Base-by-base conservation (phyloP, 2,797 vertebrate genomes). In the Syncerus caffer region DNA sequence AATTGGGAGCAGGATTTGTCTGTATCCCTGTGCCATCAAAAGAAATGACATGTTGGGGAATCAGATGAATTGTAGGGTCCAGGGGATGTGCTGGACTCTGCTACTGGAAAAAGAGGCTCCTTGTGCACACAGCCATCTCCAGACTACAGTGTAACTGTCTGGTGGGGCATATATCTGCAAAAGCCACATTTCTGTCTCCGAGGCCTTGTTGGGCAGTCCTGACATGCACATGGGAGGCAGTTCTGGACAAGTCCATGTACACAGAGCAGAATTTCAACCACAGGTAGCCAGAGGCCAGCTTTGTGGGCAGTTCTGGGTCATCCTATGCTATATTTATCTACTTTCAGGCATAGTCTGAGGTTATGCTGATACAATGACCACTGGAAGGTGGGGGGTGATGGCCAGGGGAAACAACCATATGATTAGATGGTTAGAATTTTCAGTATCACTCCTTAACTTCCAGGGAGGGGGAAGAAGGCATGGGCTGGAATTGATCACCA, bases 1-100 rank as follows among this genome's bases (percentile, higher is more conserved):
- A 15, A 92, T 91, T 97, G 85, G 60, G 89, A 31, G n/a, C 85
- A 93, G 90, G 76, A 80, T 85, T 88, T 42, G 25, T 84, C 17
- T 85, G 31, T 25, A n/a, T 53, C 51, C 29, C 31, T 71, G 21
- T 31, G 17, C 42, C 55, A 38, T 74, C 58, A 50, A 79, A 29
- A 88, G 17, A 19, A 57, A 27, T 45, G 71, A 80, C 27, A 29
- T 1, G 3, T 38, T 64, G 16, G 58, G 31, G 55, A 71, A 25
- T 51, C 17, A 50, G 58, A 27, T 19, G 38, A 64, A 10, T 47
- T 71, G 50, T 1, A 17, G 85, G 34, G 45, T 13, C 58, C 29
- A 1, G 16, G 1, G 7, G 29, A 10, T 19, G 23, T 17, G 23
- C 13, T 80, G 9, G 74, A 60, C 62, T 7, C 38, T 14, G 29